A percentile compares a stretch with the other conserved stretches of the same genome.
These are phyloP conservation scores for Neodiprion fabricii DNA, from an alignment of 1,140 invertebrate species.

Conservation along the genomic window DNA sequence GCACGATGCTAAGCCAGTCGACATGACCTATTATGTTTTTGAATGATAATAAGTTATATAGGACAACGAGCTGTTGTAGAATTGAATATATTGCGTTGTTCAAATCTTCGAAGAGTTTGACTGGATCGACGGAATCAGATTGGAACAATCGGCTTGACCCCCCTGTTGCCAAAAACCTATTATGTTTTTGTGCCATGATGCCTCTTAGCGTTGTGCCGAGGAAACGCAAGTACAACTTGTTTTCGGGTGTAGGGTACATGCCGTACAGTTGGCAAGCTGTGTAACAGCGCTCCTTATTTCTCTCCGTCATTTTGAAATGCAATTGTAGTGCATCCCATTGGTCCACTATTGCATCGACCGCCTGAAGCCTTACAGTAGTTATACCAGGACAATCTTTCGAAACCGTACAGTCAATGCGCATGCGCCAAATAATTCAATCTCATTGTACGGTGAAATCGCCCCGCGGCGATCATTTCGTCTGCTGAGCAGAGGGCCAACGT, in stretches of 20 bases:
- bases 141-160: slow-evolving; percentile 35
- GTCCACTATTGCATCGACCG: slow-evolving; percentile 25
- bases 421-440: too few species aligned
- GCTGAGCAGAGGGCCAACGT: too few species aligned
- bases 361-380: neutral
- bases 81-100: slow-evolving; percentile 25
- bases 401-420: too few species aligned
- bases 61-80: slow-evolving; percentile 26
- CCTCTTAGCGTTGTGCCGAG: neutral
- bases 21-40: too few species aligned
- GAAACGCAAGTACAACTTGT: neutral
- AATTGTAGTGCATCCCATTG: slow-evolving; percentile 29
- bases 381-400: too few species aligned
- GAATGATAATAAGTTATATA: neutral
- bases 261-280: slow-evolving; percentile 22
- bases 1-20: too few species aligned
- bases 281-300: slow-evolving; percentile 21
- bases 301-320: slow-evolving; percentile 20
- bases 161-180: too few species aligned
- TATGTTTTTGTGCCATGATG: too few species aligned
- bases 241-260: neutral
- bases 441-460: too few species aligned
- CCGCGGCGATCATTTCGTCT: too few species aligned
- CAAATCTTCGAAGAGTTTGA: slow-evolving; percentile 34
- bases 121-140: slow-evolving; percentile 29